A percentile compares a stretch with the other conserved stretches of the same genome.
Evolutionary conservation across 1,140 invertebrate species (phyloP).

Genomic region (Carcinoscorpius rotundicauda): DNA sequence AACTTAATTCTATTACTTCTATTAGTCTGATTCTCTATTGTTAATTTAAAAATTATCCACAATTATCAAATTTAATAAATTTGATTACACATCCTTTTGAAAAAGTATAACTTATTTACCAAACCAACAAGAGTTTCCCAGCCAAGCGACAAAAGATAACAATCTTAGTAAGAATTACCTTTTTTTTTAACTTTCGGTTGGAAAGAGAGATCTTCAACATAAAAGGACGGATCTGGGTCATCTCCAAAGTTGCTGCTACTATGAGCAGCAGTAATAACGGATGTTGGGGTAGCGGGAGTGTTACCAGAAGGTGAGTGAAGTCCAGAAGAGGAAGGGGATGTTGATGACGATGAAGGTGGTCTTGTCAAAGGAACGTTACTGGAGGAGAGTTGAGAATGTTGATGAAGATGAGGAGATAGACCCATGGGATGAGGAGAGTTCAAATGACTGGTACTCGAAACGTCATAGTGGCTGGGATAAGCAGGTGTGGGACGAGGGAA

Average conservation of each 20-base stretch:
- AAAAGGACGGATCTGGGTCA: slow-evolving; percentile 46
- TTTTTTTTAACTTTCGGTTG: slow-evolving; percentile 58
- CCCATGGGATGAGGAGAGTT: no score
- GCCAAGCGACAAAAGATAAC: no score
- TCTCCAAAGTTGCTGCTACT: slow-evolving; percentile 35
- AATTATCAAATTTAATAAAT: no score
- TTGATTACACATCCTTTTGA: no score
- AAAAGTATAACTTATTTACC: no score
- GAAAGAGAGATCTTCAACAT: slow-evolving; percentile 69
- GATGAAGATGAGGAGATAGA: neutral
- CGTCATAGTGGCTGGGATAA: no score
- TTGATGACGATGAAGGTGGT: neutral
- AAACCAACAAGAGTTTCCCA: no score
- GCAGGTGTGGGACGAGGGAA: no score
- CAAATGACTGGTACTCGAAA: no score
- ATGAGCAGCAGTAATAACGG: slow-evolving; percentile 55
- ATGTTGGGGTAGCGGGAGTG: slow-evolving; percentile 40
- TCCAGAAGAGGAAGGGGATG: neutral
- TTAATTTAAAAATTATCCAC: no score
- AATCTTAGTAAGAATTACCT: slow-evolving; percentile 35
- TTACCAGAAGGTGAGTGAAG: neutral
- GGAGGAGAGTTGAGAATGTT: neutral
- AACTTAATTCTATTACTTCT: no score
- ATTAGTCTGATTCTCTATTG: no score
- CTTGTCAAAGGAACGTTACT: neutral